Conservation (phyloP, 2,888 invertebrate species). For the Temnothorax rugatulus region DNA sequence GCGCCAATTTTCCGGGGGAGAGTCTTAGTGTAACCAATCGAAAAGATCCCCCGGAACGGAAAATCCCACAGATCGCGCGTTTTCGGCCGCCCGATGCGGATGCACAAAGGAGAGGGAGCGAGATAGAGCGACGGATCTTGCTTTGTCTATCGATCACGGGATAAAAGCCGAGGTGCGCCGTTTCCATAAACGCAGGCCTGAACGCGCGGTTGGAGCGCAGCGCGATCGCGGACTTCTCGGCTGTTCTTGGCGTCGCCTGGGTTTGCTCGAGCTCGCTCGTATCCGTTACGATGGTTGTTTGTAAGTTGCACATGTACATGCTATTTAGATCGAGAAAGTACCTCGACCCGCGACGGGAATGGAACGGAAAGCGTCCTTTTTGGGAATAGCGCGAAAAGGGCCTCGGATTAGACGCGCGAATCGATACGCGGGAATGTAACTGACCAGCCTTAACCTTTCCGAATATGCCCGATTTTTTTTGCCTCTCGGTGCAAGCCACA, state of each 20-base stretch:
- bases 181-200: conserved; percentile 29
- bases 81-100: neutral
- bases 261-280: conserved; percentile 27
- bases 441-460: conserved; percentile 49
- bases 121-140: conserved; percentile 41
- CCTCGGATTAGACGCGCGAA: neutral
- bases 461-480: conserved; percentile 33
- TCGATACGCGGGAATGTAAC: conserved; percentile 27
- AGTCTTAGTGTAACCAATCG: neutral
- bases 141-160: conserved; percentile 57
- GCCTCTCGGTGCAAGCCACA: conserved; percentile 13
- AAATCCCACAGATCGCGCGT: neutral
- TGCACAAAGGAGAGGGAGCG: neutral
- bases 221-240: conserved; percentile 31
- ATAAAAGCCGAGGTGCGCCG: conserved; percentile 41
- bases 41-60: neutral
- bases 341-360: too few relatives aligned
- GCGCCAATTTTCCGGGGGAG: too few relatives aligned
- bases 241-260: conserved; percentile 45
- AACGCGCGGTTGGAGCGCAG: conserved; percentile 10
- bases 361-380: too few relatives aligned
- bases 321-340: neutral
- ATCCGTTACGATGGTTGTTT: conserved; percentile 70
- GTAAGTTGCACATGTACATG: conserved; percentile 68
- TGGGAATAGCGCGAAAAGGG: neutral